A percentile compares a stretch with the other conserved stretches of the same genome.
These are phyloP conservation scores for Lanius collurio DNA, from an alignment of 2,113 vertebrate species.

Conservation along the genomic window DNA sequence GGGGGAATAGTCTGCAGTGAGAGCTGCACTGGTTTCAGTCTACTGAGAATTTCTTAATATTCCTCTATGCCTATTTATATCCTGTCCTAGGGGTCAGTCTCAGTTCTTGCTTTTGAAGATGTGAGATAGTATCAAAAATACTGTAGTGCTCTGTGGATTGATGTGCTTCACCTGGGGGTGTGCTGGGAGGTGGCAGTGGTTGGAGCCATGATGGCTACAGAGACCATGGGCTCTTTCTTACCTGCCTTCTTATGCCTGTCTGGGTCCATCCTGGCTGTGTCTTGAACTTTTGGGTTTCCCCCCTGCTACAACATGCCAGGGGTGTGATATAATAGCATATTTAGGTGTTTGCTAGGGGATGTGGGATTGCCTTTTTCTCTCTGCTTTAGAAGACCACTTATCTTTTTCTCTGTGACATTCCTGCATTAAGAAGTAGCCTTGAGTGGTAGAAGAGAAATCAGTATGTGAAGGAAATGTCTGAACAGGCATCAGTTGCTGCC, in stretches of 20 bases:
- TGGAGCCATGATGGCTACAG: accelerated
- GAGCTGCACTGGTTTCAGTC: not conserved
- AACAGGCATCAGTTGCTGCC: not conserved
- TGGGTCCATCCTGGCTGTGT: not conserved
- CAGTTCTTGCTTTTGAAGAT: not conserved
- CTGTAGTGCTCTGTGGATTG: not conserved
- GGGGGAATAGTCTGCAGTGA: not conserved
- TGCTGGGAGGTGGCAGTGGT: not conserved
- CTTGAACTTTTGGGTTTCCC: not conserved
- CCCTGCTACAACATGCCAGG: not conserved
- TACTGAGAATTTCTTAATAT: not conserved
- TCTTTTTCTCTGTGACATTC: not conserved
- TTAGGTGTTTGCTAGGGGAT: not conserved
- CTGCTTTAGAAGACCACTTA: not conserved
- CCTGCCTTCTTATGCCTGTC: not conserved
- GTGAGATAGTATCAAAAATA: not conserved
- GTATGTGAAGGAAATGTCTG: not conserved
- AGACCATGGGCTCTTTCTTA: not conserved
- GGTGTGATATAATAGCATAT: not conserved
- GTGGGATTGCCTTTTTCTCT: not conserved
- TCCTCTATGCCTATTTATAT: not conserved
- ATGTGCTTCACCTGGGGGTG: not conserved
- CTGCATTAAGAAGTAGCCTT: not conserved
- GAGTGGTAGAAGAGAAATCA: not conserved
- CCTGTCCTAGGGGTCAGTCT: not conserved